Evolutionary conservation across 2,113 vertebrate species (phyloP).

Genomic region (Prionailurus bengalensis): DNA sequence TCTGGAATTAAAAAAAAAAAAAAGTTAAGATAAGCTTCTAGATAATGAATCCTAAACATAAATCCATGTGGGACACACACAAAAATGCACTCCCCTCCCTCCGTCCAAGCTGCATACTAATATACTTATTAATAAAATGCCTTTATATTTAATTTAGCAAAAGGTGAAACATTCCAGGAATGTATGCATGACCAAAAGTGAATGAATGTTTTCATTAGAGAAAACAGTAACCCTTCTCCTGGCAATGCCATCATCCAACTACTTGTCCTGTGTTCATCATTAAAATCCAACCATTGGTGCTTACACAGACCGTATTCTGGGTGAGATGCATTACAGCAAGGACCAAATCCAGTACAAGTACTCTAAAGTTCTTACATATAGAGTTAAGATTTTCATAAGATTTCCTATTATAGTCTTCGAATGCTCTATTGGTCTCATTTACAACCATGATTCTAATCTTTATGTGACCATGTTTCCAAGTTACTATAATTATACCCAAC

Average conservation of each 20-base stretch:
- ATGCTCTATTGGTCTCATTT: background rate
- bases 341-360: background rate
- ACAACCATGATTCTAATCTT: conserved; percentile 18
- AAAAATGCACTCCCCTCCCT: background rate
- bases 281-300: background rate
- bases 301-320: background rate
- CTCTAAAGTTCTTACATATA: background rate
- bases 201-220: background rate
- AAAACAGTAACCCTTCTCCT: background rate
- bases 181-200: background rate
- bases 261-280: background rate
- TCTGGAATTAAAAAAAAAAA: background rate
- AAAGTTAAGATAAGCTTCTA: background rate
- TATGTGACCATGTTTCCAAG: background rate
- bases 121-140: conserved; percentile 18
- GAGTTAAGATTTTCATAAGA: background rate
- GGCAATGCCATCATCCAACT: background rate
- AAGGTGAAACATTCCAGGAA: background rate
- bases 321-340: background rate
- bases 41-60: background rate
- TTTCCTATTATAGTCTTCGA: background rate
- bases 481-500: background rate
- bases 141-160: background rate
- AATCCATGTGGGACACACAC: background rate
- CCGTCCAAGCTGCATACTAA: background rate